Evolutionary conservation across 1,140 invertebrate genomes (phyloP).

Genomic region (Eriocheir sinensis): DNA sequence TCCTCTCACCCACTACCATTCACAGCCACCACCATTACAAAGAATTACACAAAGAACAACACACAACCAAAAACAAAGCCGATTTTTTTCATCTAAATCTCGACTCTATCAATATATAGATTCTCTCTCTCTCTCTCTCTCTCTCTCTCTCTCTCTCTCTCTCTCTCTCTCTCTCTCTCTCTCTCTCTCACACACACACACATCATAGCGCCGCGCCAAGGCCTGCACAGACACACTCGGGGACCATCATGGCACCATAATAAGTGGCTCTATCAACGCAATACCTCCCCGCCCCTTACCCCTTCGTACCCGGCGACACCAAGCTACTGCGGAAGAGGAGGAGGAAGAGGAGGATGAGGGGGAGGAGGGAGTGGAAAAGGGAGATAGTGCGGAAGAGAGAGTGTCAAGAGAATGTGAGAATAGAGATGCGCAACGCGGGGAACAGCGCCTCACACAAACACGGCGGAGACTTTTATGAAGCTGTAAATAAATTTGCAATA

Average conservation of each 20-base stretch:
- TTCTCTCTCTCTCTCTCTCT: conserved; percentile 23
- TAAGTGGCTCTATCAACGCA: not conserved
- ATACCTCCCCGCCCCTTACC: too few species aligned
- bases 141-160: conserved; percentile 22
- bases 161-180: not conserved
- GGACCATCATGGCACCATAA: not conserved
- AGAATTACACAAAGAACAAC: too few species aligned
- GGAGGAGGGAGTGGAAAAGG: not conserved
- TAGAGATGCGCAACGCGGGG: not conserved
- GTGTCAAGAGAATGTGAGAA: not conserved
- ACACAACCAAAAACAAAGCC: conserved; percentile 3
- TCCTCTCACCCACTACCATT: not conserved
- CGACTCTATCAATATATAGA: not conserved
- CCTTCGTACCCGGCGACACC: not conserved
- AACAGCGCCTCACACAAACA: not conserved
- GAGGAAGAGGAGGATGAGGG: not conserved
- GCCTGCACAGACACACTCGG: not conserved
- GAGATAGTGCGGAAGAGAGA: not conserved
- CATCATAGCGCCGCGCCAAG: not conserved
- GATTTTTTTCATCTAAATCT: conserved; percentile 8
- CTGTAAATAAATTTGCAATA: conserved; percentile 26
- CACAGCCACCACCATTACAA: not conserved
- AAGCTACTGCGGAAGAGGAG: not conserved
- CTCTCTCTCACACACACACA: too few species aligned
- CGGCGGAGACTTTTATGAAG: not conserved